Base-by-base conservation (phyloP, 2,888 invertebrate species). In the Dicyrtomina minuta region DNA sequence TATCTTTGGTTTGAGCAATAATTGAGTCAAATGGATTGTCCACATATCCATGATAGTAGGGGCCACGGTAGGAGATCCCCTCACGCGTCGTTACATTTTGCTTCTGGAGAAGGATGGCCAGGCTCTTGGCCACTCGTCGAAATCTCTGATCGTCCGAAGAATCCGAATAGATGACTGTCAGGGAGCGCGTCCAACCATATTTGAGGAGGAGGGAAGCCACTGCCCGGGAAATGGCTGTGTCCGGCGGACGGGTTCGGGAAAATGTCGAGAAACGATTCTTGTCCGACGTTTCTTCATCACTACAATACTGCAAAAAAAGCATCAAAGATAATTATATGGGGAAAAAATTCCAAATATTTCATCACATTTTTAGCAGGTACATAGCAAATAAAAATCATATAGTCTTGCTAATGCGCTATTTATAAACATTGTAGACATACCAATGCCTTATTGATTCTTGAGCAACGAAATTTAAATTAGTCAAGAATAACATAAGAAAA, bases 221-320 rank as follows among this genome's bases (percentile, higher is more conserved):
- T 1, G 94, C 93, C 82, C 93, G 92, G 6, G 94, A 93, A 76
- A 96, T 94, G 83, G 95, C 94, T 66, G 92, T 93, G 82, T 93
- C 94, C 0, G 95, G 95, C 0, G 96, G 96, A 53, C 92, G 87
- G 0, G 95, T 95, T 75, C 96, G 86, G 0, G 92, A 93, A 82
- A 96, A 96, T 15, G 96, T 96, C 10, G 93, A 89, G 82, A 92
- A 96, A 80, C 90, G 87, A 22, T 85, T 84, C 82, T 94, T 95
- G 84, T 94, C 90, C 27, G 95, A 94, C 66, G 92, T 92, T 78
- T 92, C 91, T 71, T 90, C 89, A 82, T 93, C 90, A 1, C 93
- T 90, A 83, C 96, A 96, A 82, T 90, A 95, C 95, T 96, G 86
- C 27, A 84, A 84, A 79, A 75, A 79, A 79, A n/a, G n/a, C n/a